A percentile compares a stretch with the other conserved stretches of the same genome.
phyloP scores from a whole-genome alignment of 2,888 invertebrate genomes.

The Eupelmus urozonus region DNA sequence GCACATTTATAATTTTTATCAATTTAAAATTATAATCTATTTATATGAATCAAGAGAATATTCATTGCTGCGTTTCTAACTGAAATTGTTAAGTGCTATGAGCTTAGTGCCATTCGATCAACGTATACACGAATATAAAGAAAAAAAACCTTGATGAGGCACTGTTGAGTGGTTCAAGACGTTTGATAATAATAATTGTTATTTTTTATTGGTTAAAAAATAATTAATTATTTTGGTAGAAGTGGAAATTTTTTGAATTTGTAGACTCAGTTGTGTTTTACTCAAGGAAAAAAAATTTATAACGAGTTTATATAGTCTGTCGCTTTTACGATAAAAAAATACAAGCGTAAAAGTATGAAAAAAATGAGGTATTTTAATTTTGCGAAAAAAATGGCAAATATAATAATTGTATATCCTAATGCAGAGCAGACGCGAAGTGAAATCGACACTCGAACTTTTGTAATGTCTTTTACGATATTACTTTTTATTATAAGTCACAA shows the following conservation, averaged over 20 bases:
- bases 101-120: conserved; percentile 52
- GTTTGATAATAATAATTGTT: conserved; percentile 39
- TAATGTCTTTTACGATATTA: conserved; percentile 43
- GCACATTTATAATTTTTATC: too few species aligned
- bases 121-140: conserved; percentile 26
- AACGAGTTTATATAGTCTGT: conserved; percentile 9
- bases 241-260: background rate
- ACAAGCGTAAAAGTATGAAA: background rate
- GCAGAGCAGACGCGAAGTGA: background rate
- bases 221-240: conserved; percentile 41
- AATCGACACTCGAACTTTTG: conserved; percentile 21
- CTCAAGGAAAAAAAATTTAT: background rate
- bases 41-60: background rate
- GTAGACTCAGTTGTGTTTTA: conserved; percentile 3
- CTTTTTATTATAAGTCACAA: conserved; percentile 35
- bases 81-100: conserved; percentile 49
- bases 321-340: conserved; percentile 12
- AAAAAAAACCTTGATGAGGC: background rate
- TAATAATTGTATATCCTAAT: conserved; percentile 8
- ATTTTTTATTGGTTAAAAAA: conserved; percentile 51
- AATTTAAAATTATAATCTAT: background rate
- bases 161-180: background rate
- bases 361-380: conserved; percentile 11
- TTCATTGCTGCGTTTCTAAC: conserved; percentile 25
- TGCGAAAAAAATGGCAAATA: background rate